These are phyloP conservation scores for Drosophila lacteicornis DNA, from an alignment of 1,140 invertebrate genomes.

Conservation along the genomic window DNA sequence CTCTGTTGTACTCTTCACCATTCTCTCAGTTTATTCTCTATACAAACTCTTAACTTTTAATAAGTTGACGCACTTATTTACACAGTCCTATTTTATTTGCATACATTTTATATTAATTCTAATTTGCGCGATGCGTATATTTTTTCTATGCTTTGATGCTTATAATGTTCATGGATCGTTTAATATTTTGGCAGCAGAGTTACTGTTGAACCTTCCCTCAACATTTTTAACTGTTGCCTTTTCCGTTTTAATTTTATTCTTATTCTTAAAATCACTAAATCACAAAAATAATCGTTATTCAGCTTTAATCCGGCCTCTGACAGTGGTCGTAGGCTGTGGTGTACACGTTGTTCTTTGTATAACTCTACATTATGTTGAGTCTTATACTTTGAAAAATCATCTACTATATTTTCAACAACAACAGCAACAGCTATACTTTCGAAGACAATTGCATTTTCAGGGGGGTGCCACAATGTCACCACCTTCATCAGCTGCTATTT, in stretches of 20 bases:
- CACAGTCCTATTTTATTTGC: conserved; percentile 93
- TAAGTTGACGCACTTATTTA: conserved; percentile 91
- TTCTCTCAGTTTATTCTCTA: conserved; percentile 92
- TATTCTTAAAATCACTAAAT: conserved; percentile 90
- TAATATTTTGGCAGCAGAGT: conserved; percentile 91
- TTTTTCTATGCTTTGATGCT: conserved; percentile 95
- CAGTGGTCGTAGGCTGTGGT: conserved; percentile 90
- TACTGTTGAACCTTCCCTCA: conserved; percentile 92
- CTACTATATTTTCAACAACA: conserved; percentile 72
- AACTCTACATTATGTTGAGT: conserved; percentile 91
- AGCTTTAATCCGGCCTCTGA: conserved; percentile 90
- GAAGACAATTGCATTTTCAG: conserved; percentile 45
- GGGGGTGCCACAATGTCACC: conserved; percentile 31
- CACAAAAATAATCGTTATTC: conserved; percentile 88
- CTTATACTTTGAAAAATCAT: conserved; percentile 78
- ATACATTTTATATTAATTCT: conserved; percentile 92
- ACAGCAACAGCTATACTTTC: conserved; percentile 64
- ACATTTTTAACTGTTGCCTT: conserved; percentile 94
- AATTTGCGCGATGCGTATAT: conserved; percentile 92
- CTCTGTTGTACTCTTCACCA: conserved; percentile 92
- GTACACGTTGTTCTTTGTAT: conserved; percentile 92
- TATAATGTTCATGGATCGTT: conserved; percentile 93
- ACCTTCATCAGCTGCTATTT: conserved; percentile 37
- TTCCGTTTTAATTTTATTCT: conserved; percentile 92
- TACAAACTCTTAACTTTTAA: conserved; percentile 93